Base-by-base conservation (phyloP, 2,888 invertebrate species). In the Caenorhabditis imperialis region DNA sequence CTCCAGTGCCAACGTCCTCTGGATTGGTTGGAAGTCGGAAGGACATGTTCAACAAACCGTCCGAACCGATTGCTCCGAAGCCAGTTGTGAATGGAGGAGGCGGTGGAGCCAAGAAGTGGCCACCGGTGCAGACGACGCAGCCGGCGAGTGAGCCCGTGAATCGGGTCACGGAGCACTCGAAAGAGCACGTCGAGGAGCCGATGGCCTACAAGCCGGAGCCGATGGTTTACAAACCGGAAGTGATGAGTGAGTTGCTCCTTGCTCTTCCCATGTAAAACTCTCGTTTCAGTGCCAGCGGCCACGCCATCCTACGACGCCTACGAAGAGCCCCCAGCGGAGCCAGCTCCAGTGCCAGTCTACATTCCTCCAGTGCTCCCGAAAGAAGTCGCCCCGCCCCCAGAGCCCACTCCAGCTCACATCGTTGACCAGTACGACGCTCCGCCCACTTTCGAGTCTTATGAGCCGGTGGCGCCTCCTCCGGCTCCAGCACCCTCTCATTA, bases 1-100 rank as follows among this genome's bases (percentile, higher is more conserved):
- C 53, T n/a, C 40, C 62, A 4, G 48, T 42, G 3, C 27, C 44
- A 7, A 54, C 63, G 14, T 53, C 57, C 25, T 53, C 63, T 20
- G 72, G 72, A 33, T 40, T 72, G 4, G 67, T 74, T 22, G 73
- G 67, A 38, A 61, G 51, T 45, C 58, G 67, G 1, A 67, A 67
- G 27, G 67, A 67, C 22, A 55, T 74, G 42, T 74, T 74, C 40
- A 57, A n/a, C 20, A 60, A 74, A 51, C 30, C 40, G 4, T 38
- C 70, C n/a, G 61, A 55, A 20, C 62, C 71, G 1, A 22, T 71
- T 16, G 44, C 57, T 37, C 71, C 57, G 14, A 73, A 73, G 22
- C 48, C 73, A 22, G 33, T 30, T 0, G 33, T 51, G 16, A 72
- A 63, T 35, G 48, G 55, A 12, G 48, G 37, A 16, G 58, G 58